phyloP scores from a whole-genome alignment of 2,888 invertebrate genomes.

The Leptopilina myrica region DNA sequence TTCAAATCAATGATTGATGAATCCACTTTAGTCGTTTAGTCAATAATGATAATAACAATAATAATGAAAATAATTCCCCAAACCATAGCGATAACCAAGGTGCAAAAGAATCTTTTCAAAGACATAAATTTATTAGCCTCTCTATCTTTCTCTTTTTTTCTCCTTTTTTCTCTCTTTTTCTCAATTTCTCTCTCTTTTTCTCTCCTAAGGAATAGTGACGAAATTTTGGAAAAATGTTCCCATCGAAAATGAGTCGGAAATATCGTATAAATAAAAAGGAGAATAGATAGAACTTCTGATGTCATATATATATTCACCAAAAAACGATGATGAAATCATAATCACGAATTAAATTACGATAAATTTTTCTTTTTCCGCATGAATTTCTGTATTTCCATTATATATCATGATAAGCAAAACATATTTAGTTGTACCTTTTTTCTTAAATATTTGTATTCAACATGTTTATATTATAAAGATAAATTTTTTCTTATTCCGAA shows the following conservation, averaged over 20 bases:
- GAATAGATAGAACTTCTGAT: slow-evolving; percentile 20
- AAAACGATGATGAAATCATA: slow-evolving; percentile 9
- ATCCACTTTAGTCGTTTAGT: no score
- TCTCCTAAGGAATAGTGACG: neutral
- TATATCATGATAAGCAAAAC: slow-evolving; percentile 25
- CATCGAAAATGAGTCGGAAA: neutral
- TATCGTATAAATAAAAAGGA: slow-evolving; percentile 17
- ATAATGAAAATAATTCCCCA: neutral
- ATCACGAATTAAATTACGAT: slow-evolving; percentile 30
- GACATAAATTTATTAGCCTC: no score
- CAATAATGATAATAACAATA: no score
- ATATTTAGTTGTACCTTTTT: neutral
- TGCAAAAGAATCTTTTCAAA: no score
- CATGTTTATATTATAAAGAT: no score
- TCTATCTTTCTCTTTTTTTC: no score
- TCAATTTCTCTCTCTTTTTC: no score
- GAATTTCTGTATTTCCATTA: neutral
- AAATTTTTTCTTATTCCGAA: no score
- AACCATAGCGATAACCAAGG: neutral
- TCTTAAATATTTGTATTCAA: neutral
- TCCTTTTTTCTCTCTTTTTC: no score
- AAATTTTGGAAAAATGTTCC: slow-evolving; percentile 25
- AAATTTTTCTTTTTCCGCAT: neutral
- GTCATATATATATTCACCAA: neutral
- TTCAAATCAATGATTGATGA: no score